phyloP scores from a whole-genome alignment of 2,113 vertebrate genomes.

The Nothoprocta pentlandii region DNA sequence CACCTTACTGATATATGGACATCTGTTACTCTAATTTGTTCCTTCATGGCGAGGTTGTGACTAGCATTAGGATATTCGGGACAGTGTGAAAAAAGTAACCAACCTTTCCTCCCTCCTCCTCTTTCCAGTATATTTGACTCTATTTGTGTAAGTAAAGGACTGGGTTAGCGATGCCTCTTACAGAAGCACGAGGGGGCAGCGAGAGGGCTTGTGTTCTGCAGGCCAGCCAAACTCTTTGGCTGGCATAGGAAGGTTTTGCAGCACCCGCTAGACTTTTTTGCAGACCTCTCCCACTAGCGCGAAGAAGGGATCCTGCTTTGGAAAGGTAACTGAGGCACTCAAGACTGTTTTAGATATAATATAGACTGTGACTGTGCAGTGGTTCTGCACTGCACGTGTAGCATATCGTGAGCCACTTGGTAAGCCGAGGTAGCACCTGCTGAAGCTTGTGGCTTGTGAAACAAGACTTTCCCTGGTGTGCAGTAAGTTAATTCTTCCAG shows the following conservation, averaged over 20 bases:
- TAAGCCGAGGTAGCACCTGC: not conserved
- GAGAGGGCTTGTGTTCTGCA: not conserved
- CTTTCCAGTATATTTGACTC: not conserved
- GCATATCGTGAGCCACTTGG: not conserved
- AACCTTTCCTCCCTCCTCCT: not conserved
- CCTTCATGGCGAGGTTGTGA: conserved; percentile 53
- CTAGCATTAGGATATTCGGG: conserved; percentile 50
- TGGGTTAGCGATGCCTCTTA: not conserved
- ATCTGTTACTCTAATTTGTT: conserved; percentile 70
- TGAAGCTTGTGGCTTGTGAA: not conserved
- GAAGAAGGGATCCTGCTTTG: not conserved
- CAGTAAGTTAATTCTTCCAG: not conserved
- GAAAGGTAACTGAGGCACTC: not conserved
- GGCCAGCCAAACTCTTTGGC: not conserved
- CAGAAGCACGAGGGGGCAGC: not conserved
- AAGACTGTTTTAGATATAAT: not conserved
- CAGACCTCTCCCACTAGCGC: not conserved
- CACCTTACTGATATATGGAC: conserved; percentile 67
- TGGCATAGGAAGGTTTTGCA: not conserved
- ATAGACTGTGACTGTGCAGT: not conserved
- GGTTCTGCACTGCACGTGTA: not conserved
- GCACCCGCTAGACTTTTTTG: not conserved
- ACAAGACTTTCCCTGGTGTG: not conserved
- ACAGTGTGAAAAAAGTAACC: not conserved
- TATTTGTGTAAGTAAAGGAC: not conserved